A percentile compares a stretch with the other conserved stretches of the same genome.
phyloP scores from a whole-genome alignment of 2,113 vertebrate species.

The Megaceryle torquata region DNA sequence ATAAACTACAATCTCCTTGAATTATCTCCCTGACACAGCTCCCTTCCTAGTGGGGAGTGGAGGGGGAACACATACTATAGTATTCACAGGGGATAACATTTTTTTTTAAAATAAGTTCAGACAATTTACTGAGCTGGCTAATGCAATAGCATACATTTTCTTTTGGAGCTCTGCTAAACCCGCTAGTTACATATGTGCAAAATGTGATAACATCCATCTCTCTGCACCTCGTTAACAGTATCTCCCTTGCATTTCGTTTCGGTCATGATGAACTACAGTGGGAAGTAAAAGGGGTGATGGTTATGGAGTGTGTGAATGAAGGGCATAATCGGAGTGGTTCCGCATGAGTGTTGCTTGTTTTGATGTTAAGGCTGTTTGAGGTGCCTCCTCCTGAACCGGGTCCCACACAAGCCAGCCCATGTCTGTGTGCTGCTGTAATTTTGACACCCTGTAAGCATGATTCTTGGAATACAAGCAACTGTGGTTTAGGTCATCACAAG shows the following conservation, averaged over 20 bases:
- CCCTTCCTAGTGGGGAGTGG: neutral
- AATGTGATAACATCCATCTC: neutral
- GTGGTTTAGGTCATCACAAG: neutral
- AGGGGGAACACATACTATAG: neutral
- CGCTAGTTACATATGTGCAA: neutral
- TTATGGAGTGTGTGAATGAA: constrained; percentile 29
- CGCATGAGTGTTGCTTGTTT: constrained; percentile 33
- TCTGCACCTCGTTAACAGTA: neutral
- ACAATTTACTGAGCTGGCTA: neutral
- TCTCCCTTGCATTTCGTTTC: constrained; percentile 21
- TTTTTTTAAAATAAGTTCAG: neutral
- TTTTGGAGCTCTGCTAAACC: neutral
- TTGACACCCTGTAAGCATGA: neutral
- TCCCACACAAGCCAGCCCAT: neutral
- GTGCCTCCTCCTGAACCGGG: neutral
- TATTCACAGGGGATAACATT: neutral
- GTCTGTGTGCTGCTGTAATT: neutral
- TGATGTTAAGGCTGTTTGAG: neutral
- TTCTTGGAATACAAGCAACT: neutral
- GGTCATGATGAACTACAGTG: neutral
- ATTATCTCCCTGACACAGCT: constrained; percentile 7
- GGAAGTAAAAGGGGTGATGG: constrained; percentile 23
- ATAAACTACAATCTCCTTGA: constrained; percentile 43
- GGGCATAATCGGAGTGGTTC: neutral
- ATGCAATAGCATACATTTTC: neutral